Evolutionary conservation across 2,113 vertebrate genomes (phyloP).

Genomic region (Salminus brasiliensis): DNA sequence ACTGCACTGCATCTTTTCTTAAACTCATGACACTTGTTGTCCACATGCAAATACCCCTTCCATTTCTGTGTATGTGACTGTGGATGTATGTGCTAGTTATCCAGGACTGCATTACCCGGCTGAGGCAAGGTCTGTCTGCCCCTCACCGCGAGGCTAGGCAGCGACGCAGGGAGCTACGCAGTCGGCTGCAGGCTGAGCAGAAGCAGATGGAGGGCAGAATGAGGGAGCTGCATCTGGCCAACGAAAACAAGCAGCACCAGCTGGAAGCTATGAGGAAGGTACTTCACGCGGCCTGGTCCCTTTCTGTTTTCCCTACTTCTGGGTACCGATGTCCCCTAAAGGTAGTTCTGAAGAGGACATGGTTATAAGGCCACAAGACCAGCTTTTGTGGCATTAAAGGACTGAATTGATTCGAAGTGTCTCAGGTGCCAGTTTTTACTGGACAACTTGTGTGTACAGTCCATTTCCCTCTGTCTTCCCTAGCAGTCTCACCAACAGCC

Average conservation of each 20-base stretch:
- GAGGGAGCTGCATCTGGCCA: conserved; percentile 88
- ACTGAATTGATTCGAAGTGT: no score
- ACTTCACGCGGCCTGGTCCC: neutral
- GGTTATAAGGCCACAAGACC: neutral
- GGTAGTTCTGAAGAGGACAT: no score
- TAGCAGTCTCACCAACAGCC: neutral
- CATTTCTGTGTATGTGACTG: neutral
- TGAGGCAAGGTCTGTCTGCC: conserved; percentile 80
- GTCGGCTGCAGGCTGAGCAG: conserved; percentile 85
- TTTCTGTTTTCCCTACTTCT: neutral
- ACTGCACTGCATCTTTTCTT: neutral
- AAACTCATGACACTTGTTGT: neutral
- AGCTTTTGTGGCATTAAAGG: no score
- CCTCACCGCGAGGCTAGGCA: conserved; percentile 88
- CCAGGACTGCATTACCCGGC: conserved; percentile 83
- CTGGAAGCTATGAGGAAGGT: conserved; percentile 92
- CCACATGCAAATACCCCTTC: no score
- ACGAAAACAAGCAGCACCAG: conserved; percentile 88
- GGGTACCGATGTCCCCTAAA: neutral
- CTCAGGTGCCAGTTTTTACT: no score
- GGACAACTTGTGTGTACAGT: no score
- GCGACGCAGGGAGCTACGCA: conserved; percentile 82
- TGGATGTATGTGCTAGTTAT: conserved; percentile 78
- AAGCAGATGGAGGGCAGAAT: conserved; percentile 88
- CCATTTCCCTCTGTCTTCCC: neutral